Evolutionary conservation across 2,113 vertebrate genomes (phyloP).

Genomic region (Pseudorasbora parva): DNA sequence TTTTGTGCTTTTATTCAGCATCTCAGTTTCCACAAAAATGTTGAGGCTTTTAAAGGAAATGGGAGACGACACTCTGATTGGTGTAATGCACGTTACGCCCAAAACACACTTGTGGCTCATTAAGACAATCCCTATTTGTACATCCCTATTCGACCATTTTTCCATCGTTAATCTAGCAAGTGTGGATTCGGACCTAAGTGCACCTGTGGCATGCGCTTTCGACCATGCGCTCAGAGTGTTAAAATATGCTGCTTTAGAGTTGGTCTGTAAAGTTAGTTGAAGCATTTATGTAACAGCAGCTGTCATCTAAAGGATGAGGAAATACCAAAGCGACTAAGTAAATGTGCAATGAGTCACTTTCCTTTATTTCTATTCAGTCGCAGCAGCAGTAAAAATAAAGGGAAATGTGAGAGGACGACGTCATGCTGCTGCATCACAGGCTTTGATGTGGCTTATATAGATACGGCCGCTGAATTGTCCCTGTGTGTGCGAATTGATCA

Average conservation of each 20-base stretch:
- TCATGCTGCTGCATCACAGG: neutral
- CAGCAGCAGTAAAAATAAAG: conserved; percentile 35
- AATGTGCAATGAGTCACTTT: conserved; percentile 12
- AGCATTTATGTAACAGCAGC: neutral
- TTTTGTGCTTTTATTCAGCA: neutral
- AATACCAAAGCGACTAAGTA: neutral
- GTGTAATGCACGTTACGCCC: no score
- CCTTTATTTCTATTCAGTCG: conserved; percentile 15
- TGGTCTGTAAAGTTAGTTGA: neutral
- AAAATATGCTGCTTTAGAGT: no score
- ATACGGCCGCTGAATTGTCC: neutral
- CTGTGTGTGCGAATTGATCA: neutral
- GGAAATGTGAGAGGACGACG: neutral
- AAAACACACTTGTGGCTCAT: no score
- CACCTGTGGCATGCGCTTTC: no score
- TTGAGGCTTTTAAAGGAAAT: no score
- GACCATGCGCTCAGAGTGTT: no score
- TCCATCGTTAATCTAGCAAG: no score
- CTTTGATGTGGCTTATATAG: conserved; percentile 3
- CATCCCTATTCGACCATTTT: no score
- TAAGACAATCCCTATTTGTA: no score
- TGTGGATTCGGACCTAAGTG: no score
- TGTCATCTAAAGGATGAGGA: no score
- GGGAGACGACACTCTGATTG: no score
- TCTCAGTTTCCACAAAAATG: neutral